Conservation (phyloP, 2,888 invertebrate genomes). For the Lasioglossum marginatum region DNA sequence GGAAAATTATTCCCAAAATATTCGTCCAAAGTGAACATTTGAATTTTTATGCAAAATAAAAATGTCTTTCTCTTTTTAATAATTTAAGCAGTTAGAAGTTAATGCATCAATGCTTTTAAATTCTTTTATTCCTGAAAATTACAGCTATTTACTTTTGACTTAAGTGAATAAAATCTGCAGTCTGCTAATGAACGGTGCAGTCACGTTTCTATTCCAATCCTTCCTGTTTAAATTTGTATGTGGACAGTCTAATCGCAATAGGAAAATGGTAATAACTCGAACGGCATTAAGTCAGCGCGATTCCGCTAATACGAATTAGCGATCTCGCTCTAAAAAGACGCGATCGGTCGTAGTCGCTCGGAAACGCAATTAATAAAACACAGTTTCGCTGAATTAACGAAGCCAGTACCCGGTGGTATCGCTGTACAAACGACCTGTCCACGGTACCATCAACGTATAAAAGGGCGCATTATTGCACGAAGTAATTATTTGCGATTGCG, state of each 20-base stretch:
- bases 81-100: too few relatives aligned
- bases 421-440: conserved; percentile 1
- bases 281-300: not conserved
- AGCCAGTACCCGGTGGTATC: not conserved
- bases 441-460: conserved; percentile 16
- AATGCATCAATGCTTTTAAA: too few relatives aligned
- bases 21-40: not conserved
- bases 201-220: not conserved
- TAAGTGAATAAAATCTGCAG: not conserved
- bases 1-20: not conserved
- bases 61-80: too few relatives aligned
- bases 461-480: conserved; percentile 30
- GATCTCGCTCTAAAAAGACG: not conserved
- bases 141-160: not conserved
- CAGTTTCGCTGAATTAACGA: not conserved
- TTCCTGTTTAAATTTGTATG: not conserved
- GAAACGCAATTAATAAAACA: not conserved
- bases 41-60: too few relatives aligned
- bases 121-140: too few relatives aligned
- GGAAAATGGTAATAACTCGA: not conserved
- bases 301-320: not conserved
- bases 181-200: not conserved
- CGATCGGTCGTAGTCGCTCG: too few relatives aligned
- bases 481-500: conserved; percentile 32
- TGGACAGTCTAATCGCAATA: not conserved